These are phyloP conservation scores for Formica aserva DNA, from an alignment of 2,888 invertebrate species.

Conservation along the genomic window DNA sequence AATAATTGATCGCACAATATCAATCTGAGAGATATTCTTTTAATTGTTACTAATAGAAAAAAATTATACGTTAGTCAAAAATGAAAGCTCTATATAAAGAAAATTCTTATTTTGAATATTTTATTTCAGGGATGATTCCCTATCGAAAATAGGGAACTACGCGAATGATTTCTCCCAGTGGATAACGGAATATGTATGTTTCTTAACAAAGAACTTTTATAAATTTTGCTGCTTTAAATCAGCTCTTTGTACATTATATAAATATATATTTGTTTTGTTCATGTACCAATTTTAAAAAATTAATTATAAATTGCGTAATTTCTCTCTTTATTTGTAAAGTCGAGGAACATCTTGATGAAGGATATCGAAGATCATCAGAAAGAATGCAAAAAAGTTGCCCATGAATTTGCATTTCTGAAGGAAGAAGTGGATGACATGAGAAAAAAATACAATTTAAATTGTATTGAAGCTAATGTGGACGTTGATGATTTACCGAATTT, in stretches of 20 bases:
- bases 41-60: not conserved
- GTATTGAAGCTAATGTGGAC: not conserved
- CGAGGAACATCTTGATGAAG: constrained; percentile 34
- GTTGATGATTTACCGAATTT: constrained; percentile 28
- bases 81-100: not conserved
- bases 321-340: constrained; percentile 29
- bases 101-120: not conserved
- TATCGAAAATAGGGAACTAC: constrained; percentile 13
- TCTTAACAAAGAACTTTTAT: not conserved
- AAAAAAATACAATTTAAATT: not conserved
- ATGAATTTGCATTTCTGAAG: not conserved
- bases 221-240: constrained; percentile 7
- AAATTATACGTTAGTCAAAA: not conserved
- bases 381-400: not conserved
- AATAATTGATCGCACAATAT: not conserved
- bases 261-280: not conserved
- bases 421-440: constrained; percentile 25
- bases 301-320: not conserved
- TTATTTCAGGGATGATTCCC: constrained; percentile 47
- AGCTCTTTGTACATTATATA: not conserved
- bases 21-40: not conserved
- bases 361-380: constrained; percentile 34
- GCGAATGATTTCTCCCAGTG: constrained; percentile 46
- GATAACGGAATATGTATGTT: constrained; percentile 59
- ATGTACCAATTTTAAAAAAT: not conserved